A percentile compares a stretch with the other conserved stretches of the same genome.
These are phyloP conservation scores for Phylloscopus whistleri DNA, from an alignment of 2,113 vertebrate species.

Conservation along the genomic window DNA sequence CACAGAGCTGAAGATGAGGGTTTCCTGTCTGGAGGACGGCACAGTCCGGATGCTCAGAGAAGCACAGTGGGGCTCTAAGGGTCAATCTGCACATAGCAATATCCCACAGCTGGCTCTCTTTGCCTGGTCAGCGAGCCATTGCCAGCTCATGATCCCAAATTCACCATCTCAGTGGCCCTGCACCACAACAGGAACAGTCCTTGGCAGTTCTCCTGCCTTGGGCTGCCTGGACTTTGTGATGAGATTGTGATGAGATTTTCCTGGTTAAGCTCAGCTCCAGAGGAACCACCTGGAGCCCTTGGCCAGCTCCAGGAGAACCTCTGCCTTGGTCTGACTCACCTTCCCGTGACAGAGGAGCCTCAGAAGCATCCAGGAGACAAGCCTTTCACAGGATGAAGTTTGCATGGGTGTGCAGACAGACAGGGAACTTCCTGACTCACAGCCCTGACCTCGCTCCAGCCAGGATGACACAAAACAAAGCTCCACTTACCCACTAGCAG, in stretches of 20 bases:
- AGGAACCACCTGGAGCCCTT: conserved; percentile 42
- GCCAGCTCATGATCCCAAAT: background rate
- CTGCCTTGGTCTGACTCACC: conserved; percentile 14
- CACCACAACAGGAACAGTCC: background rate
- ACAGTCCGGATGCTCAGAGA: background rate
- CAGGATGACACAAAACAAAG: background rate
- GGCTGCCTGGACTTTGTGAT: background rate
- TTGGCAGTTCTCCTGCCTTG: background rate
- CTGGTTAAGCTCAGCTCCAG: background rate
- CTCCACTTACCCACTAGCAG: background rate
- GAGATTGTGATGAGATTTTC: background rate
- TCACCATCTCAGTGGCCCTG: background rate
- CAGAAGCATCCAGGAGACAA: background rate
- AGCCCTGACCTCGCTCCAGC: background rate
- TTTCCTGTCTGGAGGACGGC: background rate
- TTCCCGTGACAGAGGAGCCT: background rate
- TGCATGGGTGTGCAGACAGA: background rate
- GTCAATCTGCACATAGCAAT: background rate
- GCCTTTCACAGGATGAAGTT: background rate
- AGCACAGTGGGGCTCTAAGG: background rate
- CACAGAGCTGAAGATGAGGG: background rate
- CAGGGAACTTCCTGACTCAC: conserved; percentile 20
- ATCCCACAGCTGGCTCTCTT: background rate
- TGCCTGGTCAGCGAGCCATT: background rate
- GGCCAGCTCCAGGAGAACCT: background rate